These are phyloP conservation scores for Aotus griseimembra DNA, from an alignment of 2,797 vertebrate genomes.

Conservation along the genomic window DNA sequence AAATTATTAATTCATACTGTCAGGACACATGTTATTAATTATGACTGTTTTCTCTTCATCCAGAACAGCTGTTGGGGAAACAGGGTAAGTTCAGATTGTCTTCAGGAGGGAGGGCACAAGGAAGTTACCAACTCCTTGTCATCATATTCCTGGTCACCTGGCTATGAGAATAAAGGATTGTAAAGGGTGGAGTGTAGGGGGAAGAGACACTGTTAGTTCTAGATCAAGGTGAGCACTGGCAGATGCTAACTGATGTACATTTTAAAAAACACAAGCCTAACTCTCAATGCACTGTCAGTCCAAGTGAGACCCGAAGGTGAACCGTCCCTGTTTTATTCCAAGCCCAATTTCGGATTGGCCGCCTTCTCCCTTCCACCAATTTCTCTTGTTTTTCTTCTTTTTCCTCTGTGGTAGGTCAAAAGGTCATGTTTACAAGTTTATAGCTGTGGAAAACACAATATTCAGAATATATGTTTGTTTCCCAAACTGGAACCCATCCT, in stretches of 20 bases:
- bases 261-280: not conserved
- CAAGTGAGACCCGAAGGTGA: rapidly evolving
- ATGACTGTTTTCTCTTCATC: slow-evolving; percentile 83
- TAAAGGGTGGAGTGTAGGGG: not conserved
- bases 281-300: not conserved
- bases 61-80: slow-evolving; percentile 85
- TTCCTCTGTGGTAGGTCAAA: slow-evolving; percentile 61
- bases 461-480: not conserved
- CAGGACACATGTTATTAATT: slow-evolving; percentile 89
- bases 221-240: not conserved
- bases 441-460: not conserved
- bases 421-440: slow-evolving; percentile 48
- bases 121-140: slow-evolving; percentile 43
- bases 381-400: not conserved
- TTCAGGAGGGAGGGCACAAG: slow-evolving; percentile 66
- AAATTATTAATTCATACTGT: slow-evolving; percentile 88
- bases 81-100: slow-evolving; percentile 73
- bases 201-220: not conserved
- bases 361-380: not conserved
- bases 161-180: not conserved
- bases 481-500: slow-evolving; percentile 65
- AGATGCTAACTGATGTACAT: not conserved
- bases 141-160: slow-evolving; percentile 1
- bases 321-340: not conserved
- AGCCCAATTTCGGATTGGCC: not conserved